Evolutionary conservation across 2,888 invertebrate species (phyloP), one percentile per base, ranked within the genome.

Genomic region (Epistrophella euchroma): DNA sequence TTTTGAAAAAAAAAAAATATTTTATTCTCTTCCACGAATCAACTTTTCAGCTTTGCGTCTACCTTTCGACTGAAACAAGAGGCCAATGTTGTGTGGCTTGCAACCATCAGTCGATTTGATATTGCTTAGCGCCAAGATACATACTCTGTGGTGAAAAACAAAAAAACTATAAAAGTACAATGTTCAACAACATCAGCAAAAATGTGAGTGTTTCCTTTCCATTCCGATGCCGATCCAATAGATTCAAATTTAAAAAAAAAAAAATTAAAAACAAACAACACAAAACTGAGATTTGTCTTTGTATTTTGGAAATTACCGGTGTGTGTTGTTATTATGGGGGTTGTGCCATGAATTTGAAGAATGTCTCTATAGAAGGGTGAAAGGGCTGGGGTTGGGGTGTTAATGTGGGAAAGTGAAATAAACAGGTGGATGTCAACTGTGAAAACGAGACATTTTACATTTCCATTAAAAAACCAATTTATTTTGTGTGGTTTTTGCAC

Each of bases 51-150:
- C 50, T 74, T 58, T 78, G 77, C 86, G 86, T 82, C 74, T 70
- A 86, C 82, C 82, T 74, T 77, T 71, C 77, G 73, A 86, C 86
- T 86, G 78, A 86, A 74, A 64, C 74, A 74, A 81, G 81, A 74
- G 76, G 72, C 82, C 52, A 77, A 72, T 75, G 45, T 47, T 72
- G 80, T 58, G 74, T 86, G 66, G 71, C 70, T 72, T 72, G 60
- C 66, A 58, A 73, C 80, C 81, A 52, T 52, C 52, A 66, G 77
- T 74, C 64, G 78, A 66, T 58, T 86, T 82, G 68, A 82, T 71
- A 86, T 58, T 82, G 74, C 82, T 86, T 78, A 82, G 86, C 86
- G 86, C 86, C 81, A 74, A 74, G 82, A 22, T 72, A 72, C 45
- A 62, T 45, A 45, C 10, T 40, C 50, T 50, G 9, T 45, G 62